A percentile compares a stretch with the other conserved stretches of the same genome.
These are phyloP conservation scores for Menidia beryllina DNA, from an alignment of 2,113 vertebrate genomes.

Conservation along the genomic window DNA sequence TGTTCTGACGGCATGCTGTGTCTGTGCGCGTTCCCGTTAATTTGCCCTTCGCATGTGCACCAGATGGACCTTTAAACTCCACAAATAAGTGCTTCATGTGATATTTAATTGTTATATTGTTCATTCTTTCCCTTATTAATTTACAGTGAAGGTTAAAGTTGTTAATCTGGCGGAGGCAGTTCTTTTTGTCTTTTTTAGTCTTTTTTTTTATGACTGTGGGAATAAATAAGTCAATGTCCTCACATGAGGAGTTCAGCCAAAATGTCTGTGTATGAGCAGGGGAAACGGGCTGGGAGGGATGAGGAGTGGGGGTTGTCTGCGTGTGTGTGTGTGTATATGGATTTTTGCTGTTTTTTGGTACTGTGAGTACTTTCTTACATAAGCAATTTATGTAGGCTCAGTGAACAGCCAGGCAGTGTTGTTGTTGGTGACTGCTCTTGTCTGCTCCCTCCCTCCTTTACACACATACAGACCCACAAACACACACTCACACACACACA, in stretches of 20 bases:
- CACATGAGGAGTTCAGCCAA: slow-evolving; percentile 1
- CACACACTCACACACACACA: slow-evolving; percentile 20
- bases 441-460: slow-evolving; percentile 63
- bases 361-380: slow-evolving; percentile 93
- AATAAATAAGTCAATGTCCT: slow-evolving; percentile 34
- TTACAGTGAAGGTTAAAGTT: background rate
- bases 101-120: slow-evolving; percentile 1
- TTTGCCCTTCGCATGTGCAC: slow-evolving; percentile 39
- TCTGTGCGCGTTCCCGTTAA: slow-evolving; percentile 49
- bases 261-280: background rate
- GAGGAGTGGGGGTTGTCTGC: background rate
- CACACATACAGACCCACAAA: slow-evolving; percentile 36
- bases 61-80: slow-evolving; percentile 29
- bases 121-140: slow-evolving; percentile 3
- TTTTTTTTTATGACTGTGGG: slow-evolving; percentile 14
- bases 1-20: slow-evolving; percentile 90
- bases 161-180: background rate
- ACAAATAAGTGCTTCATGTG: background rate
- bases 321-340: slow-evolving; percentile 84
- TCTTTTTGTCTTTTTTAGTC: slow-evolving; percentile 21
- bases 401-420: slow-evolving; percentile 85
- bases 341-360: slow-evolving; percentile 89
- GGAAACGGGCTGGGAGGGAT: background rate
- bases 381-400: slow-evolving; percentile 90
- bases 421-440: slow-evolving; percentile 73